phyloP scores from a whole-genome alignment of 2,888 invertebrate species.

The Cosmorhoe ocellata region DNA sequence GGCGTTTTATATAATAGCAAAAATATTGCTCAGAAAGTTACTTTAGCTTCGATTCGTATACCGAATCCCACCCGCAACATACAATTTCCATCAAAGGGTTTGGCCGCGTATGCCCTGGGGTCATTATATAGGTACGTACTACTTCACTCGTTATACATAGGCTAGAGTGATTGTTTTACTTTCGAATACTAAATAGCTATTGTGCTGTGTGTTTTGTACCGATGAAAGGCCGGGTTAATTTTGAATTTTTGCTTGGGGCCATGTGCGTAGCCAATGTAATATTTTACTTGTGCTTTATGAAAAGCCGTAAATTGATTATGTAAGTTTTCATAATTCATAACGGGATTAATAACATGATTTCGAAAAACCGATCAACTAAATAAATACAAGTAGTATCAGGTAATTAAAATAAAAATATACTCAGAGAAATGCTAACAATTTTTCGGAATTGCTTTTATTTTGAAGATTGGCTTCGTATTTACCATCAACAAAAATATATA shows the following conservation, averaged over 20 bases:
- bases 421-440: no score
- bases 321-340: no score
- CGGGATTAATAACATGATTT: no score
- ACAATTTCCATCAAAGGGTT: slow-evolving; percentile 72
- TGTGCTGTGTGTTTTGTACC: slow-evolving; percentile 30
- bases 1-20: no score
- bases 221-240: slow-evolving; percentile 27
- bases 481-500: no score
- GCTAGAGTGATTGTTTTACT: slow-evolving; percentile 35
- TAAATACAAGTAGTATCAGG: no score
- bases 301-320: neutral
- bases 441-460: no score
- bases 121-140: slow-evolving; percentile 24
- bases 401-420: no score
- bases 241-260: slow-evolving; percentile 22
- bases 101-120: slow-evolving; percentile 45
- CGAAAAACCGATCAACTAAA: no score
- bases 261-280: slow-evolving; percentile 9
- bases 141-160: slow-evolving; percentile 36
- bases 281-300: slow-evolving; percentile 8
- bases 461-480: no score
- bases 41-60: neutral
- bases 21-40: no score
- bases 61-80: slow-evolving; percentile 51
- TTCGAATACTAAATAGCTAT: slow-evolving; percentile 34